Percentiles rank a stretch among this genome's conserved stretches.
phyloP scores from a whole-genome alignment of 2,113 vertebrate species.

The Toxotes jaculatrix region DNA sequence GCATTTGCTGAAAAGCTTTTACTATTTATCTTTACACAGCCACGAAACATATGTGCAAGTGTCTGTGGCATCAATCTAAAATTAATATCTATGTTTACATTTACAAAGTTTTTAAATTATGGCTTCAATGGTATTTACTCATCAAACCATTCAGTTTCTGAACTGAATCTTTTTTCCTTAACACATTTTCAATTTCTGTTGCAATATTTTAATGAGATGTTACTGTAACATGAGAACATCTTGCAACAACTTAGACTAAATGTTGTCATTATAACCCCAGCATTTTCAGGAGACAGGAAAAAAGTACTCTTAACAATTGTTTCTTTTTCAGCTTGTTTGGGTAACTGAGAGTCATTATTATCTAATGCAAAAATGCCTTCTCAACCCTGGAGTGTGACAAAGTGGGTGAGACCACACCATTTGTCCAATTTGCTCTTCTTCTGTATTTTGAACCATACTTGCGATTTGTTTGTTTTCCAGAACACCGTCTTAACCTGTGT shows the following conservation, averaged over 20 bases:
- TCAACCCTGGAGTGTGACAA: not conserved
- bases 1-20: constrained; percentile 2
- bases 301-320: too few relatives aligned
- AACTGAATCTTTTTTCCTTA: not conserved
- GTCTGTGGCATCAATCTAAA: not conserved
- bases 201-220: not conserved
- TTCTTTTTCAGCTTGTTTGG: not conserved
- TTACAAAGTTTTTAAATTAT: not conserved
- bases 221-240: not conserved
- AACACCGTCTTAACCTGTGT: not conserved
- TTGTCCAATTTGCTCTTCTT: not conserved
- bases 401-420: too few relatives aligned
- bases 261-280: too few relatives aligned
- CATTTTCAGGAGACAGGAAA: too few relatives aligned
- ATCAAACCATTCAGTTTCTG: not conserved
- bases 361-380: too few relatives aligned
- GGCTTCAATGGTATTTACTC: not conserved
- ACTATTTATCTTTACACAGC: not conserved
- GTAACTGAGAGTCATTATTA: too few relatives aligned
- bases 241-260: too few relatives aligned
- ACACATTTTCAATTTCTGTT: not conserved
- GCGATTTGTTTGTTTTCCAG: not conserved
- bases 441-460: too few relatives aligned
- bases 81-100: not conserved
- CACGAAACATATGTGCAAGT: not conserved